These are phyloP conservation scores for Sminthurinus aureus DNA, from an alignment of 2,888 invertebrate genomes.

Conservation along the genomic window DNA sequence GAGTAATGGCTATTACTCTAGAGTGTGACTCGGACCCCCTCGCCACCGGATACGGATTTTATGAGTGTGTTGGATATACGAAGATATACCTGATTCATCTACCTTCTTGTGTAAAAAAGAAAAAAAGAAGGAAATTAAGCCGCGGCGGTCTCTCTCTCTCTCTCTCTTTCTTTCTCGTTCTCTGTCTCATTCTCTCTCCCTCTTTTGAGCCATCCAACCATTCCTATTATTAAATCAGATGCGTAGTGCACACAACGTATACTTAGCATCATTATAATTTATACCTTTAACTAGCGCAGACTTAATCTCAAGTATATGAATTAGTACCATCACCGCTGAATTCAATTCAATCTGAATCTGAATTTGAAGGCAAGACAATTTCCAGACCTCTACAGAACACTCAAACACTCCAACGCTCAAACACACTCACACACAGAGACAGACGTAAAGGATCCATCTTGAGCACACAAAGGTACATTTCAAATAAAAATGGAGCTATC, in stretches of 20 bases:
- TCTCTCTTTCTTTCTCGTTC: too few relatives aligned
- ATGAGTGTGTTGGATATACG: too few relatives aligned
- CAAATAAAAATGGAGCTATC: slow-evolving; percentile 16
- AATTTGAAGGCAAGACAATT: neutral
- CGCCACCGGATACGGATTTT: too few relatives aligned
- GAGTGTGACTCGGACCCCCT: too few relatives aligned
- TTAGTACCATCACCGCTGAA: neutral
- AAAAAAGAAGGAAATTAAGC: too few relatives aligned
- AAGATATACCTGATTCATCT: too few relatives aligned
- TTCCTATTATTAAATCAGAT: neutral
- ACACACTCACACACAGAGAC: too few relatives aligned
- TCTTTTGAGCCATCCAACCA: neutral
- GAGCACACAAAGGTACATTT: neutral
- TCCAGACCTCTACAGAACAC: neutral
- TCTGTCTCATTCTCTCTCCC: too few relatives aligned
- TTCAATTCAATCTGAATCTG: neutral
- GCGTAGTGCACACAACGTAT: neutral
- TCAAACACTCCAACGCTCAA: neutral
- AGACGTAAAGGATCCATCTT: neutral
- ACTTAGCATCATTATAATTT: neutral
- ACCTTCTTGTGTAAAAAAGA: too few relatives aligned
- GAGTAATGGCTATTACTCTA: too few relatives aligned
- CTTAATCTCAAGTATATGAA: neutral
- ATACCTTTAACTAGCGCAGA: neutral
- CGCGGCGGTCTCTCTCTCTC: neutral